These are phyloP conservation scores for Myodes glareolus DNA, from an alignment of 2,113 vertebrate genomes.

Conservation along the genomic window DNA sequence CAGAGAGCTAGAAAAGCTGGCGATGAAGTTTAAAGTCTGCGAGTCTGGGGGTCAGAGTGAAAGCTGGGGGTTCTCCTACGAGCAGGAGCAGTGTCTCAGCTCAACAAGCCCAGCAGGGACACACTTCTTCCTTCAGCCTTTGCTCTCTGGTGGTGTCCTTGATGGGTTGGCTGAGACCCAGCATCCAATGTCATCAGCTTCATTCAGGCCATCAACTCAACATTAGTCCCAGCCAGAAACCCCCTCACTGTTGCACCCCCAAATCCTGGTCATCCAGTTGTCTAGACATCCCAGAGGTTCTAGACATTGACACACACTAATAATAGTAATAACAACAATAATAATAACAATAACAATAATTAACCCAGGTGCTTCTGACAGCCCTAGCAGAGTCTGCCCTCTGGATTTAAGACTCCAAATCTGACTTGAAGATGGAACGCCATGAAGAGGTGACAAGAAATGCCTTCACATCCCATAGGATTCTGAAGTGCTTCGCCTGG, in stretches of 20 bases:
- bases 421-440: background rate
- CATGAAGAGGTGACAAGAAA: rapidly evolving
- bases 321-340: background rate
- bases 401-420: background rate
- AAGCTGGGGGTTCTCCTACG: too few relatives aligned
- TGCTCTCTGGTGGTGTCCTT: background rate
- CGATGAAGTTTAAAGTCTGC: background rate
- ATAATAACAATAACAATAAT: too few relatives aligned
- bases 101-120: background rate
- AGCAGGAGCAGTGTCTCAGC: background rate
- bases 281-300: background rate
- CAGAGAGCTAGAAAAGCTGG: background rate
- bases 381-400: background rate
- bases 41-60: background rate
- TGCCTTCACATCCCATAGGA: rapidly evolving
- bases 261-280: background rate
- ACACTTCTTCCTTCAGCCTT: background rate
- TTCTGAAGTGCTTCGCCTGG: rapidly evolving
- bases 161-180: background rate
- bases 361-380: background rate
- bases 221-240: background rate
- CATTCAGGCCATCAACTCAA: background rate
- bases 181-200: background rate
- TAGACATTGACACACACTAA: background rate
- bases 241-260: background rate